Evolutionary conservation across 2,797 vertebrate species (phyloP).

Genomic region (Thunnus albacares): DNA sequence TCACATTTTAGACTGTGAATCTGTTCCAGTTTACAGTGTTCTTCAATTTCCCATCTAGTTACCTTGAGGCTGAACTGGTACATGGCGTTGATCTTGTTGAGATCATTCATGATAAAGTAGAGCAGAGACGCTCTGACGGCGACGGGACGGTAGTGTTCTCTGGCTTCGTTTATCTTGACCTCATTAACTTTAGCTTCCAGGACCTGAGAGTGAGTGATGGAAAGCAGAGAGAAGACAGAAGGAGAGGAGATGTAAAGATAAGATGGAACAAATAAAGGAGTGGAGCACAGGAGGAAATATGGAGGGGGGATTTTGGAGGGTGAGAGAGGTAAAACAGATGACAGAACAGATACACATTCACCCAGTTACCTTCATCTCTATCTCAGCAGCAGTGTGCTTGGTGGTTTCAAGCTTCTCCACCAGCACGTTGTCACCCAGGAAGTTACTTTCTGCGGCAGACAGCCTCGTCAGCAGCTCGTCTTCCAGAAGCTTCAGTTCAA

Average conservation of each 20-base stretch:
- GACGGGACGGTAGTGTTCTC: constrained; percentile 88
- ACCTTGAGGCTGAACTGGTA: constrained; percentile 89
- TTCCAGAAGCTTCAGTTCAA: constrained; percentile 90
- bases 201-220: constrained; percentile 76
- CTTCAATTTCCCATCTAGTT: neutral
- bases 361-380: constrained; percentile 83
- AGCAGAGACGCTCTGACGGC: constrained; percentile 88
- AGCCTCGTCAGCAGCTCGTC: constrained; percentile 86
- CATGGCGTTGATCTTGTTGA: constrained; percentile 92
- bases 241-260: neutral
- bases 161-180: constrained; percentile 89
- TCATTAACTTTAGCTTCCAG: constrained; percentile 89
- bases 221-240: neutral
- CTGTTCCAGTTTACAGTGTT: neutral
- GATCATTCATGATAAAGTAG: constrained; percentile 90
- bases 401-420: constrained; percentile 89
- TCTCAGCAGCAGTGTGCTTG: constrained; percentile 87
- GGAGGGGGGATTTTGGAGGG: neutral
- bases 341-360: neutral
- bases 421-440: constrained; percentile 85
- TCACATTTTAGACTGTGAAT: neutral
- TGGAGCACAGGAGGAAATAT: neutral
- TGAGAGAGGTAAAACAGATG: neutral
- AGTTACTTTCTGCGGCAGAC: constrained; percentile 86
- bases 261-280: neutral